Conservation (phyloP, 2,797 vertebrate species). For the Heliangelus exortis region DNA sequence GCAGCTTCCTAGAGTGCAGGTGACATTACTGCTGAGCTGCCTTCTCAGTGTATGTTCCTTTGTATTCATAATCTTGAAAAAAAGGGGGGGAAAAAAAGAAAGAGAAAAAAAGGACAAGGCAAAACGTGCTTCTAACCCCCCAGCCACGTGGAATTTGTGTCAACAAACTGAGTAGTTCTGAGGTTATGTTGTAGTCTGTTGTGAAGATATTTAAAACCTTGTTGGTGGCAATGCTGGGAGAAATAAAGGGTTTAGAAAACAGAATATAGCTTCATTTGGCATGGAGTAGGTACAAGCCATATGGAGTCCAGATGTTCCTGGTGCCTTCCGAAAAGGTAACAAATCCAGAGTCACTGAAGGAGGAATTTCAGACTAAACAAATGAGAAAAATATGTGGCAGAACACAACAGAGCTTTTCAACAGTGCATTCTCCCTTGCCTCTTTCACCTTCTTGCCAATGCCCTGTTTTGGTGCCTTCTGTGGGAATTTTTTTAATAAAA, state of each 20-base stretch:
- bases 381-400: slow-evolving; percentile 38
- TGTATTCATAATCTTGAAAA: background rate
- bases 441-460: background rate
- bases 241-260: slow-evolving; percentile 36
- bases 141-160: background rate
- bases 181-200: background rate
- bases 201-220: slow-evolving; percentile 24
- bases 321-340: slow-evolving; percentile 56
- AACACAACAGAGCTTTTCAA: slow-evolving; percentile 62
- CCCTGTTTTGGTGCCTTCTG: accelerated
- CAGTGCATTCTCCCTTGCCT: background rate
- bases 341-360: slow-evolving; percentile 43
- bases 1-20: background rate
- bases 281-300: slow-evolving; percentile 33
- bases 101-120: background rate
- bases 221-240: background rate
- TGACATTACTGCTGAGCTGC: background rate
- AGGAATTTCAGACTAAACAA: slow-evolving; percentile 78
- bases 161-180: slow-evolving; percentile 20
- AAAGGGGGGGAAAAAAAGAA: background rate
- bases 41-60: background rate
- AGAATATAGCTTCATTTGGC: slow-evolving; percentile 34
- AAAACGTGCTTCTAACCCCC: background rate
- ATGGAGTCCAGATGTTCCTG: slow-evolving; percentile 74
- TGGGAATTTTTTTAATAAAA: slow-evolving; percentile 32